Base-by-base conservation (phyloP, 92 coral and sea anemone species). In the Hydrozoanthus gracilis region DNA sequence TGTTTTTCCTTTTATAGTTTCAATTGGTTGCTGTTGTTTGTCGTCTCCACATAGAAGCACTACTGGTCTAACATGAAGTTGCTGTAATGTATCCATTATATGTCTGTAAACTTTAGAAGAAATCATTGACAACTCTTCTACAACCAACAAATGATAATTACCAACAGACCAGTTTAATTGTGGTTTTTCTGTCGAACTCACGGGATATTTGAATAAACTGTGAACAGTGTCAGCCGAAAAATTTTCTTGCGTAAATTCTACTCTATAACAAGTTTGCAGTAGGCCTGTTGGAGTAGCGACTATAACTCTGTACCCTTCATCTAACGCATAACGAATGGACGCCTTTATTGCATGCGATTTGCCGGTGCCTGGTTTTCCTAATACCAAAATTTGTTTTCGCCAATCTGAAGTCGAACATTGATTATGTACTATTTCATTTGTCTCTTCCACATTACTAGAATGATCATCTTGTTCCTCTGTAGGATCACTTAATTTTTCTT, bases 331-430 rank as follows among this genome's bases (percentile, higher is more conserved):
- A 0, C 14, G 9, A 0, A 86, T 72, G 5, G 17, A 64, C 7
- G 35, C 8, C 6, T 49, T 39, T 0, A 89, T 18, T 3, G 83
- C 73, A 20, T 79, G 68, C 3, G 89, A 44, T 62, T 89, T 86
- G 3, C 89, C 89, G 7, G 89, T 86, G 1, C 92, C 92, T 15
- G 87, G 89, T 52, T 90, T 90, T 2, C 92, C 90, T 3, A 10
- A 16, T 10, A 90, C 76, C 7, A 80, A 7, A 5, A 86, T 39
- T 27, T 77, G 67, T 50, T 85, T 69, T 8, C 20, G 35, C 87
- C 89, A 89, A 15, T 89, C 90, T 3, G 9, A 3, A 1, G 20
- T 16, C 12, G 48, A 15, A 18, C 58, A 13, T 3, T 66, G 62
- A 3, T 17, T 5, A 11, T 52, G 17, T 11, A 78, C 9, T 52